Base-by-base conservation (phyloP, 2,888 invertebrate genomes). In the Ganaspis brasiliensis region DNA sequence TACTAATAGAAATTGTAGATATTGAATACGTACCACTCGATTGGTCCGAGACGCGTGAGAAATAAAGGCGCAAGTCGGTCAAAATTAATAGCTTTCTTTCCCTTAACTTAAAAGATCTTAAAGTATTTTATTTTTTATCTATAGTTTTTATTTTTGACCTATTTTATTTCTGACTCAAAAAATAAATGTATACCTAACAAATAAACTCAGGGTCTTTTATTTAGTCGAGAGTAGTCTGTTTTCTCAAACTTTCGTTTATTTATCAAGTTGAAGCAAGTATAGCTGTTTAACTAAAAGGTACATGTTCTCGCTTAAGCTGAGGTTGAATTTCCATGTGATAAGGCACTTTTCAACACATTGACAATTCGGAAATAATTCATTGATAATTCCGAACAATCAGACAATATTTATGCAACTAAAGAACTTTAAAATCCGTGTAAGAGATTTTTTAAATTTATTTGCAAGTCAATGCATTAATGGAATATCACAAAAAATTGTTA, bases 31-130 rank as follows among this genome's bases (percentile, higher is more conserved):
- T 91, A 91, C 91, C 91, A 91, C 91, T 91, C 91, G 91, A 91
- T 89, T 85, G 88, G 89, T 91, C 91, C 91, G 90, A 91, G 91
- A 91, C 91, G 91, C 91, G 91, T 91, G 91, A 88, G 91, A 90
- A 91, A 91, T 89, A 91, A 91, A 91, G 88, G 88, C 90, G 90
- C 89, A 91, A 90, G 88, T 89, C 89, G 90, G 86, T 90, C 87
- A 90, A 89, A 90, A 89, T 88, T 87, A 86, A 83, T 87, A 87
- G 86, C 81, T 82, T 88, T 86, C 84, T 84, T 84, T 82, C 84
- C 85, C 75, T 52, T 19, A 79, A 61, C 16, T 73, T 74, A 52
- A 78, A 75, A 72, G 9, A 79, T 72, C 85, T 86, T 81, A 67
- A 24, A 24, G 6, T 67, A 52, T n/a, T n/a, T n/a, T n/a, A n/a